Conservation (phyloP, 2,113 vertebrate genomes). For the Amblyopsis rosae region DNA sequence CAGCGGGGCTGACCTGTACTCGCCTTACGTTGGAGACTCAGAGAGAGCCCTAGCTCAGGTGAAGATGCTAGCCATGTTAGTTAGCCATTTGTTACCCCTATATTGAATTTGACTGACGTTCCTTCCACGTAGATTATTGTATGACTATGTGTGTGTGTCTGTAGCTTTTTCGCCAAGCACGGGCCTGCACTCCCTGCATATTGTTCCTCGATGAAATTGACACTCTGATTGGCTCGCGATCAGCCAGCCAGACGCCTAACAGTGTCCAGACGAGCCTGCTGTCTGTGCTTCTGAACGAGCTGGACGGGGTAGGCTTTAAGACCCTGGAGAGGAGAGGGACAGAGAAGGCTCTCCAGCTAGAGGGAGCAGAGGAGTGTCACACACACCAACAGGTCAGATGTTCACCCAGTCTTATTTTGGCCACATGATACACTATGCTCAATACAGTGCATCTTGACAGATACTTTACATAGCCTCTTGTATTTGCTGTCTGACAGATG, state of each 20-base stretch:
- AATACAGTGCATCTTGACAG: background rate
- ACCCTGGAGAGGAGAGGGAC: conserved; percentile 84
- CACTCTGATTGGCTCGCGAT: conserved; percentile 87
- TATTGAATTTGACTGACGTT: background rate
- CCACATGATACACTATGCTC: background rate
- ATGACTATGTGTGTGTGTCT: conserved; percentile 6
- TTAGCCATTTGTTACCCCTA: background rate
- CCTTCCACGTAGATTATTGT: background rate
- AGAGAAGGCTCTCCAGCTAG: conserved; percentile 61
- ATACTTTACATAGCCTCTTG: background rate
- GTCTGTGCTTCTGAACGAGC: conserved; percentile 92
- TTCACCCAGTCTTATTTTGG: background rate
- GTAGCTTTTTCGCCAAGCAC: conserved; percentile 90
- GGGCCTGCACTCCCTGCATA: conserved; percentile 88
- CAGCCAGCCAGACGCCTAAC: conserved; percentile 53
- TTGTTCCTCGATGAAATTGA: conserved; percentile 97
- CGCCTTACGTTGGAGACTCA: conserved; percentile 91
- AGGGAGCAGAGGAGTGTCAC: conserved; percentile 63
- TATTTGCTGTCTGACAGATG: conserved; percentile 64
- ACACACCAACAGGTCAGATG: conserved; percentile 70
- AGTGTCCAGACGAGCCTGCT: conserved; percentile 86
- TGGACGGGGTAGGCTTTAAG: conserved; percentile 91
- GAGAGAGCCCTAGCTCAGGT: conserved; percentile 93
- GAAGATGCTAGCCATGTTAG: background rate
- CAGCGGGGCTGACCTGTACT: conserved; percentile 91